These are phyloP conservation scores for Acanthoscelides obtectus DNA, from an alignment of 2,888 invertebrate genomes.

Conservation along the genomic window DNA sequence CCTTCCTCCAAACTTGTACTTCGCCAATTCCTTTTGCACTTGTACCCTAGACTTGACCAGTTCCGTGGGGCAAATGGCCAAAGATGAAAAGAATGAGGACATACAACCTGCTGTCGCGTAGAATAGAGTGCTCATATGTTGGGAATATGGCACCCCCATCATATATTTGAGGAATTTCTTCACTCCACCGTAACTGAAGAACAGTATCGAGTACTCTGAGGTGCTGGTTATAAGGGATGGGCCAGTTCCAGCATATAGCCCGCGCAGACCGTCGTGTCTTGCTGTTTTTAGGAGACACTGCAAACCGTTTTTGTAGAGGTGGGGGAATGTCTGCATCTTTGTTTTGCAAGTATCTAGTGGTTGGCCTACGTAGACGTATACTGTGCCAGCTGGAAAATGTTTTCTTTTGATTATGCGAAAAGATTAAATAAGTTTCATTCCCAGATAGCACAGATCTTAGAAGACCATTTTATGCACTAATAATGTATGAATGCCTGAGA, in stretches of 20 bases:
- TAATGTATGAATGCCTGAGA: too few species aligned
- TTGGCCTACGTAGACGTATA: neutral
- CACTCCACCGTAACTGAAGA: conserved; percentile 92
- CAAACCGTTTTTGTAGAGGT: neutral
- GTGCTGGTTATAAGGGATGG: conserved; percentile 67
- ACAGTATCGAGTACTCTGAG: conserved; percentile 95
- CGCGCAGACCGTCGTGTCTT: neutral
- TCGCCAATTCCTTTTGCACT: conserved; percentile 77
- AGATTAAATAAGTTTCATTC: too few species aligned
- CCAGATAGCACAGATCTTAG: too few species aligned
- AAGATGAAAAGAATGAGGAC: conserved; percentile 94
- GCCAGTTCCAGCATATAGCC: neutral
- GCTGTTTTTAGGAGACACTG: neutral
- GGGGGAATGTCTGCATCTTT: neutral
- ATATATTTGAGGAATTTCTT: conserved; percentile 71
- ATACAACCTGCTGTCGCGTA: conserved; percentile 89
- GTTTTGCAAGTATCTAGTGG: neutral
- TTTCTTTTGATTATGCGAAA: too few species aligned
- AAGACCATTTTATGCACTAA: too few species aligned
- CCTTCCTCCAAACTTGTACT: conserved; percentile 29
- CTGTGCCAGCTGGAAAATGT: neutral
- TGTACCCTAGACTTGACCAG: conserved; percentile 95
- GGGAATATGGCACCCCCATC: conserved; percentile 49
- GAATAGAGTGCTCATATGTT: conserved; percentile 64
- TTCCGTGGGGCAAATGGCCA: conserved; percentile 96